phyloP scores from a whole-genome alignment of 1,140 invertebrate genomes.

The Zaprionus capensis region DNA sequence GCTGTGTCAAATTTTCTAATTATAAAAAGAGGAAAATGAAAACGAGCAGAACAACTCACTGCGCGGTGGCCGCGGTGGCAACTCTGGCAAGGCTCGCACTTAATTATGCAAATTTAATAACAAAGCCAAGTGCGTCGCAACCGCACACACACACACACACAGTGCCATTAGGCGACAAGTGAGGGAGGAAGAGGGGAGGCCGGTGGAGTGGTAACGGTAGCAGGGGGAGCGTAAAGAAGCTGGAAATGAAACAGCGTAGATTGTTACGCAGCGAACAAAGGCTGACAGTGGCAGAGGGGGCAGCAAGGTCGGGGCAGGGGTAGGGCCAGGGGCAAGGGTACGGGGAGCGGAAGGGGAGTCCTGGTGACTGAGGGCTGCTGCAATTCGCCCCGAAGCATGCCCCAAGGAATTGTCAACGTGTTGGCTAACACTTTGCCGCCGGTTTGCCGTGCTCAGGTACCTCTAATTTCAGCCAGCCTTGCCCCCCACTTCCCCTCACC shows the following conservation, averaged over 20 bases:
- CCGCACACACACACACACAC: slow-evolving; percentile 47
- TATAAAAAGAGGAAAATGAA: slow-evolving; percentile 26
- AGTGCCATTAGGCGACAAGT: slow-evolving; percentile 62
- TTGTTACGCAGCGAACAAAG: background rate
- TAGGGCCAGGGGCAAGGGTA: background rate
- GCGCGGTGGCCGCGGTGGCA: slow-evolving; percentile 30
- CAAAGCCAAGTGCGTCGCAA: slow-evolving; percentile 61
- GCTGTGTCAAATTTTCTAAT: slow-evolving; percentile 43
- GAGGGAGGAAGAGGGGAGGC: background rate
- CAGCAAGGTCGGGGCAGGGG: background rate
- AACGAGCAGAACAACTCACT: slow-evolving; percentile 10
- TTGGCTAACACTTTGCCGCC: slow-evolving; percentile 48
- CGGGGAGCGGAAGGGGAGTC: background rate
- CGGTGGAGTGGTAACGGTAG: no score
- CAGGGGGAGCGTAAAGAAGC: background rate
- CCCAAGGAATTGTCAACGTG: slow-evolving; percentile 65
- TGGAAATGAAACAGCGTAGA: slow-evolving; percentile 10
- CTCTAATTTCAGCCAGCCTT: background rate
- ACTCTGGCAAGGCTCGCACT: slow-evolving; percentile 62
- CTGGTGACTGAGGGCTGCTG: slow-evolving; percentile 22
- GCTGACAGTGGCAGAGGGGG: background rate
- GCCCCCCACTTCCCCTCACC: background rate
- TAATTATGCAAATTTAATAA: slow-evolving; percentile 82
- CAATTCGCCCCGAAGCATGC: slow-evolving; percentile 74
- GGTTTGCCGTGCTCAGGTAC: background rate